Evolutionary conservation across 2,113 vertebrate species (phyloP).

Genomic region (Eudyptes chrysolophus): DNA sequence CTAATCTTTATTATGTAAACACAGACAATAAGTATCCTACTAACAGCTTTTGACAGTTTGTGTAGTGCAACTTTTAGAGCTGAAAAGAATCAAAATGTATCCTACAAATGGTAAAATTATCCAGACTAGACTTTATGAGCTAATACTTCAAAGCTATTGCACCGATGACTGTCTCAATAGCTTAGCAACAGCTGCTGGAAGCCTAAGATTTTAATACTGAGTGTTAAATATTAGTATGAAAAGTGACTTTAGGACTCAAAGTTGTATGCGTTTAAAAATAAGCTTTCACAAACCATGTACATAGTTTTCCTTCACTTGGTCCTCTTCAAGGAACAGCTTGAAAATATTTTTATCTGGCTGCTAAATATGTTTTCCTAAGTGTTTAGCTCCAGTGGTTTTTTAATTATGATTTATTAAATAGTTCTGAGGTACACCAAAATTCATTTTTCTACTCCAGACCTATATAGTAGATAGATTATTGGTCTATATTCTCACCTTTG

Average conservation of each 20-base stretch:
- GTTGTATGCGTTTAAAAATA: neutral
- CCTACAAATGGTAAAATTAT: constrained; percentile 8
- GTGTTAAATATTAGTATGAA: neutral
- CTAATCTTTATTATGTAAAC: neutral
- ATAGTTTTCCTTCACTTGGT: neutral
- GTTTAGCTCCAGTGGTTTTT: neutral
- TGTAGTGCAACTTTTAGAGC: neutral
- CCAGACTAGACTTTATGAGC: neutral
- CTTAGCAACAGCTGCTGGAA: neutral
- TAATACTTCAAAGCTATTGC: neutral
- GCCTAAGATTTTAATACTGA: neutral
- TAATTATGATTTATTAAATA: neutral
- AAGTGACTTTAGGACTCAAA: neutral
- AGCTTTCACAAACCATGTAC: neutral
- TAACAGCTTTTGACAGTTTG: neutral
- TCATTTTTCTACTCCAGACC: neutral
- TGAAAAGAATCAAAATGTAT: neutral
- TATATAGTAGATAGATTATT: neutral
- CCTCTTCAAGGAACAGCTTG: neutral
- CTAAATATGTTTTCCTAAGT: neutral
- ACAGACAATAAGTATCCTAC: neutral
- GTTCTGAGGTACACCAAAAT: neutral
- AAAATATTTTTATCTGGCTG: neutral
- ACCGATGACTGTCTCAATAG: neutral
- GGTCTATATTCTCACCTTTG: neutral